Percentiles rank a stretch among this genome's conserved stretches.
Evolutionary conservation across 2,888 invertebrate species (phyloP).

Genomic region (Sialis lutaria): DNA sequence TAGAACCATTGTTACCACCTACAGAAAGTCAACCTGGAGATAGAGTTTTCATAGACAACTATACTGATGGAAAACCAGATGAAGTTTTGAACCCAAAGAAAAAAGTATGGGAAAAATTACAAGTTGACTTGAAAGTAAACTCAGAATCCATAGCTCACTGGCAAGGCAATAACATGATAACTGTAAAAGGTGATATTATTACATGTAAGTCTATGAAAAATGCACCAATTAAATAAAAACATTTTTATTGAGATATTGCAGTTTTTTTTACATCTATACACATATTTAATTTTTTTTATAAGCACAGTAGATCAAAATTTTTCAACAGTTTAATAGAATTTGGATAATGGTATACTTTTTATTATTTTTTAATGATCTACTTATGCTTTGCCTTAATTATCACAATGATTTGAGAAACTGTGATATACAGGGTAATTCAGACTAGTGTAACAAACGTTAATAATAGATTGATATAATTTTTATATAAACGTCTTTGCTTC

Average conservation of each 20-base stretch:
- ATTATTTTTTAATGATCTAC: no score
- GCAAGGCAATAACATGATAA: conserved; percentile 64
- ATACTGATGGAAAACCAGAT: conserved; percentile 60
- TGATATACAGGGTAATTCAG: no score
- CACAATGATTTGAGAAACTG: no score
- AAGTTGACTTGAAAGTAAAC: conserved; percentile 59
- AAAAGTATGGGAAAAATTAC: conserved; percentile 88
- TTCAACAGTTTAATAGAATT: no score
- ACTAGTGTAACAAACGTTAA: no score
- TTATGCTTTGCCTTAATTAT: no score
- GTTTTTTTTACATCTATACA: no score
- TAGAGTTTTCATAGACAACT: conserved; percentile 65
- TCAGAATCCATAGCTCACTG: conserved; percentile 59
- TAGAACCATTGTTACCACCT: conserved; percentile 75
- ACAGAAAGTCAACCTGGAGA: conserved; percentile 65
- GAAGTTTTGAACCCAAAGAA: conserved; percentile 86
- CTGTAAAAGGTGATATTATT: conserved; percentile 56
- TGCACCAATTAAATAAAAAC: conserved; percentile 62
- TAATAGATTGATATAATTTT: no score
- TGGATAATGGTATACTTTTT: no score
- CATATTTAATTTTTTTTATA: no score
- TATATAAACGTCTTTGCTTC: no score
- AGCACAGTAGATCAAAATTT: no score
- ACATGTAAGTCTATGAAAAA: conserved; percentile 58
- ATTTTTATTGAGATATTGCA: not conserved